These are phyloP conservation scores for Babyrousa celebensis DNA, from an alignment of 2,797 vertebrate species.

Conservation along the genomic window DNA sequence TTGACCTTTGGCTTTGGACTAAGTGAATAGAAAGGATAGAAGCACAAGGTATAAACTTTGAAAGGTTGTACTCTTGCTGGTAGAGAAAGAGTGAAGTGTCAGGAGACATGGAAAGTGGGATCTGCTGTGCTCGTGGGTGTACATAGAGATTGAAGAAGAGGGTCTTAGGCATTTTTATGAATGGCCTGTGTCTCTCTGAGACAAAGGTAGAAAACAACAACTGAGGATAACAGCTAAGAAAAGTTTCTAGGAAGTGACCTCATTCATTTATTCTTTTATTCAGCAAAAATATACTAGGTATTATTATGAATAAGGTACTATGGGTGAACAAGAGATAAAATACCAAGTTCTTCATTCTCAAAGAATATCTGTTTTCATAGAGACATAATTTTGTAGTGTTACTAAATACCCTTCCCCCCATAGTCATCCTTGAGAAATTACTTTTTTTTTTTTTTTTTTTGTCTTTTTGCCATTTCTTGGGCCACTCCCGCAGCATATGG, in stretches of 20 bases:
- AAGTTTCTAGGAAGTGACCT: slow-evolving; percentile 31
- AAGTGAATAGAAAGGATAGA: slow-evolving; percentile 24
- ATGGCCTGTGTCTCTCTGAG: background rate
- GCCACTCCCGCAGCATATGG: too few relatives aligned
- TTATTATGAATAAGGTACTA: background rate
- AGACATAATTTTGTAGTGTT: background rate
- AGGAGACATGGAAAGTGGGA: background rate
- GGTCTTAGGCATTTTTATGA: background rate
- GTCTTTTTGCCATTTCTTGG: too few relatives aligned
- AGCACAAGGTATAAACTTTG: background rate
- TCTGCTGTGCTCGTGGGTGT: background rate
- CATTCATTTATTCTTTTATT: slow-evolving; percentile 49
- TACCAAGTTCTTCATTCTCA: background rate
- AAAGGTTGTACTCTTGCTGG: background rate
- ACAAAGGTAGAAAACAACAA: background rate
- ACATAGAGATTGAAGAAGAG: background rate
- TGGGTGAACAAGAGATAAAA: slow-evolving; percentile 44
- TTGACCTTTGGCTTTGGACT: background rate
- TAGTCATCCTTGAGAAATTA: background rate
- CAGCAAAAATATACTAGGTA: background rate
- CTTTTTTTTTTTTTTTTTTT: too few relatives aligned
- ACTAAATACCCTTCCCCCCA: background rate
- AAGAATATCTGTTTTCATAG: slow-evolving; percentile 9
- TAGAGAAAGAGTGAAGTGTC: background rate
- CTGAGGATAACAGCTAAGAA: background rate